Conservation (phyloP, 53 echinoderm and acorn worm species). For the Holothuria leucospilota region DNA sequence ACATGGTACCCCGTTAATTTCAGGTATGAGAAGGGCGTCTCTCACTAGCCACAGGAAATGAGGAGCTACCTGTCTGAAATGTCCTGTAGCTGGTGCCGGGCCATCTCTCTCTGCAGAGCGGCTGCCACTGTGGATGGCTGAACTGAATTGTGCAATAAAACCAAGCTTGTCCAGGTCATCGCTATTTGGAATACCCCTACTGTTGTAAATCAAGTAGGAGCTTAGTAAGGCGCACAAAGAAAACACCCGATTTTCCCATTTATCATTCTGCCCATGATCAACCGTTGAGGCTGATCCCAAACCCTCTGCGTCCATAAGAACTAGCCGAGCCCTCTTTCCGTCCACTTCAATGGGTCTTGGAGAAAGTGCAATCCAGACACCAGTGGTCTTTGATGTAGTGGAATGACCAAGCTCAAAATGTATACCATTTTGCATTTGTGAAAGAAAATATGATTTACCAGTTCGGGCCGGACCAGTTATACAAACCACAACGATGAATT, state of each 20-base stretch:
- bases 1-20: not conserved
- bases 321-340: not conserved
- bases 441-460: slow-evolving; percentile 25
- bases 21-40: not conserved
- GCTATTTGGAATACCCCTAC: not conserved
- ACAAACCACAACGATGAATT: slow-evolving; percentile 7
- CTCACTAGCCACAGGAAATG: not conserved
- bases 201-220: not conserved
- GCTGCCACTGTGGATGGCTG: not conserved
- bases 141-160: not conserved
- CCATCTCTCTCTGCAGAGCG: too few relatives aligned
- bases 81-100: too few relatives aligned
- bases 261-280: not conserved
- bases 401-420: slow-evolving; percentile 1
- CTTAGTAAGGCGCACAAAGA: not conserved
- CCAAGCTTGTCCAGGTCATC: slow-evolving; percentile 4
- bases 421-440: slow-evolving; percentile 28
- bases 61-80: not conserved
- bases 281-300: not conserved
- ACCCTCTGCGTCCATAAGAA: slow-evolving; percentile 1
- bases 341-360: too few relatives aligned
- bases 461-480: slow-evolving; percentile 28
- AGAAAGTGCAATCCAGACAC: slow-evolving; percentile 16
- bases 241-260: not conserved
- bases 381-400: slow-evolving; percentile 18